Evolutionary conservation across 2,888 invertebrate species (phyloP).

Genomic region (Ochlodes sylvanus): DNA sequence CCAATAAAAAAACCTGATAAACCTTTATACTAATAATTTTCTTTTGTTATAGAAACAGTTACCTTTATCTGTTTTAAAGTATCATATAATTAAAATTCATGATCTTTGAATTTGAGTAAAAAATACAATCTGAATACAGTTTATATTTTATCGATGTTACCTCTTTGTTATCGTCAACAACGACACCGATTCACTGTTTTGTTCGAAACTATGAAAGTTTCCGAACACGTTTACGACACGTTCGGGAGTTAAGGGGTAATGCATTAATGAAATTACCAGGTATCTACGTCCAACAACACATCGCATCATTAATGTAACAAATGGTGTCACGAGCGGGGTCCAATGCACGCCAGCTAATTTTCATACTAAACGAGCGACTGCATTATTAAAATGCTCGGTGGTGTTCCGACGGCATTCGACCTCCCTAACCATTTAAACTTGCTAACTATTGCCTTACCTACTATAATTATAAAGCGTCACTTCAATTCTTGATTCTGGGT

Average conservation of each 20-base stretch:
- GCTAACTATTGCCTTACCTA: slow-evolving; percentile 13
- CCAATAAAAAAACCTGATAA: too few relatives aligned
- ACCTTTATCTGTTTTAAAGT: too few relatives aligned
- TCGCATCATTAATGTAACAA: slow-evolving; percentile 69
- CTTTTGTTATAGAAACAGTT: too few relatives aligned
- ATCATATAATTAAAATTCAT: too few relatives aligned
- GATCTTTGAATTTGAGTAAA: too few relatives aligned
- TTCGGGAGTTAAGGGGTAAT: slow-evolving; percentile 24
- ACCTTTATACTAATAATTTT: too few relatives aligned
- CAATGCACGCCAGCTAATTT: slow-evolving; percentile 75
- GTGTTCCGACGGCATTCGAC: slow-evolving; percentile 72
- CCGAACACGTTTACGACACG: slow-evolving; percentile 24
- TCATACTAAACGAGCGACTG: slow-evolving; percentile 82
- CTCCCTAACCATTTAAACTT: slow-evolving; percentile 65
- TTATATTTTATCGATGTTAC: neutral
- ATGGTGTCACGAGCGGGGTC: slow-evolving; percentile 57
- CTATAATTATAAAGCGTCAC: slow-evolving; percentile 12
- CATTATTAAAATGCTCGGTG: slow-evolving; percentile 80
- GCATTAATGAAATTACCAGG: slow-evolving; percentile 36
- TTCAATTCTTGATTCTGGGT: slow-evolving; percentile 9
- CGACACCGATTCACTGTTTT: slow-evolving; percentile 12
- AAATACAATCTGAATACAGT: neutral
- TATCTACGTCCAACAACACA: slow-evolving; percentile 34
- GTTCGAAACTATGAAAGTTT: slow-evolving; percentile 29
- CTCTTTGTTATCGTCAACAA: slow-evolving; percentile 1